Percentiles rank a stretch among this genome's conserved stretches.
Evolutionary conservation across 2,888 invertebrate species (phyloP).

Genomic region (Hirtodrosophila confusa): DNA sequence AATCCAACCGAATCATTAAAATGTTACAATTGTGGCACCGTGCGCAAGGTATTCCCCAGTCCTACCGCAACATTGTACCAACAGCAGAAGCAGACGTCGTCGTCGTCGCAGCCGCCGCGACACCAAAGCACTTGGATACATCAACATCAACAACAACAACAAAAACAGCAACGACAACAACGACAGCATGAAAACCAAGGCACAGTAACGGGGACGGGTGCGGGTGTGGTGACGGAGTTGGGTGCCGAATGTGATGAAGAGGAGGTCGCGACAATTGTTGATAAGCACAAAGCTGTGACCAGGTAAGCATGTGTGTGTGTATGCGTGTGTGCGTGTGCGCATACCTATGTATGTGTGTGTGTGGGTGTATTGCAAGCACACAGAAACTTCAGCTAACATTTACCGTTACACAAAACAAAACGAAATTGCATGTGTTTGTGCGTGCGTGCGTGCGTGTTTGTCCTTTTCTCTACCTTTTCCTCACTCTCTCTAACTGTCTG

Average conservation of each 20-base stretch:
- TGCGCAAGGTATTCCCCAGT: slow-evolving; percentile 85
- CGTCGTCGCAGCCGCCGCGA: slow-evolving; percentile 34
- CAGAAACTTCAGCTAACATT: slow-evolving; percentile 48
- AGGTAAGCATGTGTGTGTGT: slow-evolving; percentile 47
- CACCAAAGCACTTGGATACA: slow-evolving; percentile 55
- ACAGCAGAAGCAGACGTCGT: slow-evolving; percentile 27
- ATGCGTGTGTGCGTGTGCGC: slow-evolving; percentile 18
- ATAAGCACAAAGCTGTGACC: slow-evolving; percentile 62
- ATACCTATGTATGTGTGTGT: neutral
- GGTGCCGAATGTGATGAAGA: slow-evolving; percentile 58
- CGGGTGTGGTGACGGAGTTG: slow-evolving; percentile 31
- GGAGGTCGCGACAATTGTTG: slow-evolving; percentile 54
- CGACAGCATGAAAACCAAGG: slow-evolving; percentile 38
- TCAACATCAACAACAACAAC: slow-evolving; percentile 44
- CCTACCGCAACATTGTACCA: slow-evolving; percentile 69
- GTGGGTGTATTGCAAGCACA: slow-evolving; percentile 18
- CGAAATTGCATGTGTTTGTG: slow-evolving; percentile 35
- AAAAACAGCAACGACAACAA: slow-evolving; percentile 37
- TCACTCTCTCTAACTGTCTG: slow-evolving; percentile 8
- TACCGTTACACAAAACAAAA: slow-evolving; percentile 66
- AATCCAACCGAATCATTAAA: slow-evolving; percentile 93
- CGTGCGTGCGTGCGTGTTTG: slow-evolving; percentile 39
- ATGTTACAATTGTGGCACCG: slow-evolving; percentile 93
- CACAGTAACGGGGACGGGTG: slow-evolving; percentile 11
- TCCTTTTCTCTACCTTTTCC: slow-evolving; percentile 23